Conservation (phyloP, 2,888 invertebrate genomes). For the Erannis defoliaria region DNA sequence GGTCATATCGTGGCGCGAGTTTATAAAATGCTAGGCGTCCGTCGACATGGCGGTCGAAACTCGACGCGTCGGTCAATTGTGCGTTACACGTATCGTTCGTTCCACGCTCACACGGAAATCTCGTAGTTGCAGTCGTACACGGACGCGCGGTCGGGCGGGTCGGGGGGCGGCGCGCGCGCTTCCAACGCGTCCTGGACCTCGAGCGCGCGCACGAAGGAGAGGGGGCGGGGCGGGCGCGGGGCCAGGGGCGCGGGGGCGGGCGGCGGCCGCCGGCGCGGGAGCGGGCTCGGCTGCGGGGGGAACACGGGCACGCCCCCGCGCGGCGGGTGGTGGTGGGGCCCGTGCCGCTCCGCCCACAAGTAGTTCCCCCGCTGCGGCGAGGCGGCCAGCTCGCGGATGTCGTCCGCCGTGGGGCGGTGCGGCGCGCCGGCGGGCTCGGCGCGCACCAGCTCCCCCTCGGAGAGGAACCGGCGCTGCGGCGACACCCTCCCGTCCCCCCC, state of each 20-base stretch:
- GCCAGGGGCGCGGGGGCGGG: slow-evolving; percentile 77
- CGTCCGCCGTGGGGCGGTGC: slow-evolving; percentile 87
- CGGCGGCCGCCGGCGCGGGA: slow-evolving; percentile 70
- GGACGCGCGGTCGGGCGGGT: slow-evolving; percentile 93
- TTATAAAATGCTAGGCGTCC: slow-evolving; percentile 6
- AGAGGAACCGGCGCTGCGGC: slow-evolving; percentile 92
- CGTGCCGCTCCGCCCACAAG: slow-evolving; percentile 83
- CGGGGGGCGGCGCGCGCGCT: slow-evolving; percentile 87
- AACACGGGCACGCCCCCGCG: slow-evolving; percentile 68
- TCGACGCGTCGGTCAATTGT: slow-evolving; percentile 25
- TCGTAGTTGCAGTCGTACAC: slow-evolving; percentile 98
- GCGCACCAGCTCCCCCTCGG: slow-evolving; percentile 93
- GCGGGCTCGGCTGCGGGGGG: slow-evolving; percentile 69
- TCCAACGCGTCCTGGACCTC: slow-evolving; percentile 97
- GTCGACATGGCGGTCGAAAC: neutral
- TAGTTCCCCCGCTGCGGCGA: slow-evolving; percentile 91
- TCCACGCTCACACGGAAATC: slow-evolving; percentile 93
- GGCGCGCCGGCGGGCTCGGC: slow-evolving; percentile 89
- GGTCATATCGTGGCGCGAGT: slow-evolving; percentile 2
- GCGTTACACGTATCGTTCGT: slow-evolving; percentile 30
- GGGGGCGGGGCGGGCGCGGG: slow-evolving; percentile 88
- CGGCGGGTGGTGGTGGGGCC: slow-evolving; percentile 64
- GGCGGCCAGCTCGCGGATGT: slow-evolving; percentile 95
- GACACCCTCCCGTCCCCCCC: slow-evolving; percentile 87
- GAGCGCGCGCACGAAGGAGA: slow-evolving; percentile 95